phyloP scores from a whole-genome alignment of 2,113 vertebrate species.

The Tachuris rubrigastra region DNA sequence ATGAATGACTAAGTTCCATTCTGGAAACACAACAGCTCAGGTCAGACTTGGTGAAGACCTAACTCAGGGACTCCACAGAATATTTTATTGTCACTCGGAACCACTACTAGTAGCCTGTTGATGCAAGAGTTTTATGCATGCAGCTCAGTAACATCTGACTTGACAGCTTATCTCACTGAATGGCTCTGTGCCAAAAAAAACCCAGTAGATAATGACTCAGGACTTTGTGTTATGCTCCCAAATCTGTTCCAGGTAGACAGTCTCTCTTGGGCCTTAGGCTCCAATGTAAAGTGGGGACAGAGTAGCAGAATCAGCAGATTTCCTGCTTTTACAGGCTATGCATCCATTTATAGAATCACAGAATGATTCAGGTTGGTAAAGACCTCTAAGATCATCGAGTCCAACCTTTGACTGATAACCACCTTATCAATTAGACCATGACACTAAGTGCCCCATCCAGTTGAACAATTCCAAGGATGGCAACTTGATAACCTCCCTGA shows the following conservation, averaged over 20 bases:
- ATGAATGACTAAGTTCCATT: not conserved
- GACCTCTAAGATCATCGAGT: not conserved
- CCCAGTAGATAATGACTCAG: not conserved
- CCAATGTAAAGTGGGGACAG: not conserved
- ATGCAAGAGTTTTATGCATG: not conserved
- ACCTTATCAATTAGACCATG: not conserved
- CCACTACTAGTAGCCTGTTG: not conserved
- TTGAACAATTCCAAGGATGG: not conserved
- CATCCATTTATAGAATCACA: not conserved
- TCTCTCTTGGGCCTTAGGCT: not conserved
- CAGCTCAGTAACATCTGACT: not conserved
- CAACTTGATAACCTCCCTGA: not conserved
- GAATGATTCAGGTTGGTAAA: not conserved
- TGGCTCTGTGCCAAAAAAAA: not conserved
- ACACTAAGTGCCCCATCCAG: not conserved
- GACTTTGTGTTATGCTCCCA: not conserved
- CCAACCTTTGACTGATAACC: not conserved
- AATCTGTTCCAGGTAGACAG: not conserved
- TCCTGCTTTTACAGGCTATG: not conserved
- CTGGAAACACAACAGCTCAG: not conserved
- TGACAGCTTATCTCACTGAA: not conserved
- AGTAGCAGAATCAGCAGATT: not conserved
- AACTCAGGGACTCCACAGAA: not conserved
- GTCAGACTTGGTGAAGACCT: not conserved
- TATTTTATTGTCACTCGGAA: not conserved